Conservation (phyloP, 2,797 vertebrate genomes). For the Chloroceryle inda region DNA sequence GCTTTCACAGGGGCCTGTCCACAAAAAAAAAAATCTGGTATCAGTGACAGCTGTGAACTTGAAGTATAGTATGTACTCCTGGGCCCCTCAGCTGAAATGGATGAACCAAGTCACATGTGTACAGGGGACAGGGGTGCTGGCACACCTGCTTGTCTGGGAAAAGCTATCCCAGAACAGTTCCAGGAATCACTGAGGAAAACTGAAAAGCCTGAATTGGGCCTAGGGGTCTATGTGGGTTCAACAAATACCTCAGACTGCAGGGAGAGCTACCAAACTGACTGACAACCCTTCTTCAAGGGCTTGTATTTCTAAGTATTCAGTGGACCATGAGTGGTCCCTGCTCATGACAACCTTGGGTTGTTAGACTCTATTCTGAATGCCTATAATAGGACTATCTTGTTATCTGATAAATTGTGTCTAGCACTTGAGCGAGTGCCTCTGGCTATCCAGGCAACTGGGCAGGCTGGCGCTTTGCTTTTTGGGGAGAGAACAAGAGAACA, state of each 20-base stretch:
- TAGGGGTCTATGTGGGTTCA: background rate
- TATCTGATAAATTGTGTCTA: background rate
- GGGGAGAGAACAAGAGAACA: background rate
- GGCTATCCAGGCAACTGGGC: background rate
- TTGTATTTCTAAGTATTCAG: background rate
- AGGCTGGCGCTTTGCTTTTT: background rate
- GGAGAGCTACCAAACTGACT: background rate
- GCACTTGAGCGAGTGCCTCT: background rate
- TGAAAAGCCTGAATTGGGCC: background rate
- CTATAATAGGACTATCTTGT: background rate
- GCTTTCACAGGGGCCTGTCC: background rate
- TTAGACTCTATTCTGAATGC: background rate
- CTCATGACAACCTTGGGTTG: background rate
- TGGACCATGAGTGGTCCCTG: background rate
- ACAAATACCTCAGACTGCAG: background rate
- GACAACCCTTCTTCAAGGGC: background rate
- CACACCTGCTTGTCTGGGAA: background rate
- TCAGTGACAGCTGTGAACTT: conserved; percentile 5
- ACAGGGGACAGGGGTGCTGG: background rate
- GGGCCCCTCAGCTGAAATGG: background rate
- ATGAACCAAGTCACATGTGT: background rate
- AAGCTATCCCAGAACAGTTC: background rate
- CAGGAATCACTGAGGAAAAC: conserved; percentile 8
- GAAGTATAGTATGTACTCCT: background rate
- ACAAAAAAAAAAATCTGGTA: background rate